A percentile compares a stretch with the other conserved stretches of the same genome.
phyloP scores from a whole-genome alignment of 1,140 invertebrate genomes.

The Diorhabda carinulata region DNA sequence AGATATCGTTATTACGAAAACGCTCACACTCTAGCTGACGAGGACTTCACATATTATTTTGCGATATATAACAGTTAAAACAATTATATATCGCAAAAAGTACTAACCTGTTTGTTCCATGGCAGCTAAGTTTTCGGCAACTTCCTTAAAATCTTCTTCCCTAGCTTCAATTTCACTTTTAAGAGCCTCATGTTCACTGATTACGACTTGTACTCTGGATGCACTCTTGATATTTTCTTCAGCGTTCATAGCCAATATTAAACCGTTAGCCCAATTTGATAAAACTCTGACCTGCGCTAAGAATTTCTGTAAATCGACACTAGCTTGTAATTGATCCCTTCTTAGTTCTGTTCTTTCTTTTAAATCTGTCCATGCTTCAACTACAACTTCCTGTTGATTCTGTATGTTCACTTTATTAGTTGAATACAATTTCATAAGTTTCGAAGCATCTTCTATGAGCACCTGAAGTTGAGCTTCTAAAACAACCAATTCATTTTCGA shows the following conservation, averaged over 20 bases:
- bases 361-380: constrained; percentile 82
- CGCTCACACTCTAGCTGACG: no score
- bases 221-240: constrained; percentile 84
- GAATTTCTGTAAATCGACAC: constrained; percentile 87
- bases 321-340: constrained; percentile 77
- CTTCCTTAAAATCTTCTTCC: constrained; percentile 77
- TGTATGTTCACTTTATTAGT: constrained; percentile 86
- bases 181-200: constrained; percentile 85
- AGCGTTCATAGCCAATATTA: constrained; percentile 74
- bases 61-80: no score
- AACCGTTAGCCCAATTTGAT: constrained; percentile 79
- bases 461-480: constrained; percentile 89
- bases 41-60: no score
- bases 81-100: no score
- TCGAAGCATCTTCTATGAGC: constrained; percentile 85
- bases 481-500: constrained; percentile 92
- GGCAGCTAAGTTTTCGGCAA: constrained; percentile 74
- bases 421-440: constrained; percentile 85
- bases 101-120: constrained; percentile 71
- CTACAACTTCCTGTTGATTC: constrained; percentile 66
- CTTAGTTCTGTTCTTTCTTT: constrained; percentile 76
- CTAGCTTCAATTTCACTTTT: constrained; percentile 93
- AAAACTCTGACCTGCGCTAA: constrained; percentile 77
- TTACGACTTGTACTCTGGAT: constrained; percentile 79
- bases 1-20: no score